Percentiles rank a stretch among this genome's conserved stretches.
These are phyloP conservation scores for Mohoua ochrocephala DNA, from an alignment of 2,113 vertebrate species.

Conservation along the genomic window DNA sequence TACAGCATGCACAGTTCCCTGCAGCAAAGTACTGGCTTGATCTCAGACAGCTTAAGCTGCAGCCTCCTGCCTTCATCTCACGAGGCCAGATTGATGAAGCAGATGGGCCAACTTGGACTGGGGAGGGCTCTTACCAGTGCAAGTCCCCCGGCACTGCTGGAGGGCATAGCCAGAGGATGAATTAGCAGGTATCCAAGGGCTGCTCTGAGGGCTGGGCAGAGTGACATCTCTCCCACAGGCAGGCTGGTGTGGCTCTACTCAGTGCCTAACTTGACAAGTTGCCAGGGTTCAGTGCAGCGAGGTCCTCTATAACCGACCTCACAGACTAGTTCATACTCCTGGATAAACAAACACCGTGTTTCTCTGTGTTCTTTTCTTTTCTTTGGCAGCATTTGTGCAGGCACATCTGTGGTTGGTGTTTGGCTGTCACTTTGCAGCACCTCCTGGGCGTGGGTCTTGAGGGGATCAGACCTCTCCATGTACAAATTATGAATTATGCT, in stretches of 20 bases:
- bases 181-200: not conserved
- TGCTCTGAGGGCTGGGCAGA: not conserved
- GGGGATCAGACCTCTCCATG: not conserved
- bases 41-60: not conserved
- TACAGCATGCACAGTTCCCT: not conserved
- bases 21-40: not conserved
- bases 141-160: not conserved
- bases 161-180: not conserved
- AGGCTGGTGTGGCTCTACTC: not conserved
- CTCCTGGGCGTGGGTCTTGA: rapidly evolving
- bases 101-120: not conserved
- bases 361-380: not conserved
- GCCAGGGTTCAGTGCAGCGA: not conserved
- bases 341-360: not conserved
- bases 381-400: not conserved
- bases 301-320: not conserved
- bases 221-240: not conserved
- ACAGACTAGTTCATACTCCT: not conserved
- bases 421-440: not conserved
- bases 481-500: not conserved
- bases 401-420: not conserved
- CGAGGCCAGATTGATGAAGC: not conserved
- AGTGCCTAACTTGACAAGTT: not conserved
- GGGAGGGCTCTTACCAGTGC: not conserved
- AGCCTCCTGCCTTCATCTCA: not conserved